Conservation (phyloP, 1,140 invertebrate species). For the Potamilus streckersoni region DNA sequence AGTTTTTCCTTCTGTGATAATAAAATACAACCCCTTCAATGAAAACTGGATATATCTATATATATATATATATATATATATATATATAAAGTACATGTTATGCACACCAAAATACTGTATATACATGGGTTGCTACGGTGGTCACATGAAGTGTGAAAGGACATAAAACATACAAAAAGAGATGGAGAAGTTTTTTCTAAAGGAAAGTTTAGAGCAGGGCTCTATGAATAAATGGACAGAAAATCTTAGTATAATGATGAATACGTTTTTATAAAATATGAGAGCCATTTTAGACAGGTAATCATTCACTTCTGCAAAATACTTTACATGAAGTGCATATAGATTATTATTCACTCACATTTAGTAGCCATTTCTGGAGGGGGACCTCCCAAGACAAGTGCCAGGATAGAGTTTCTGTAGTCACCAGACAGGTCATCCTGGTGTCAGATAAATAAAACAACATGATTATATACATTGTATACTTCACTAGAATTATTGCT, state of each 20-base stretch:
- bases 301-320: background rate
- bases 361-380: constrained; percentile 51
- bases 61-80: too few relatives aligned
- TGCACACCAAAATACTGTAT: too few relatives aligned
- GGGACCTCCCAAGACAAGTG: constrained; percentile 50
- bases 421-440: constrained; percentile 59
- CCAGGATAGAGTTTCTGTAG: constrained; percentile 52
- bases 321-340: background rate
- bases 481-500: background rate
- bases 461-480: background rate
- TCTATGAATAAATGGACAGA: background rate
- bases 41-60: too few relatives aligned
- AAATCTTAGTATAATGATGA: background rate
- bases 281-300: background rate
- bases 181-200: background rate
- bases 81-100: too few relatives aligned
- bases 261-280: background rate
- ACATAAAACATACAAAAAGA: too few relatives aligned
- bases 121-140: too few relatives aligned
- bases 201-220: background rate
- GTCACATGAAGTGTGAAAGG: too few relatives aligned
- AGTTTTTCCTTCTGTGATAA: too few relatives aligned
- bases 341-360: constrained; percentile 41
- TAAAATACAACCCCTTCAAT: too few relatives aligned
- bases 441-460: background rate